phyloP scores from a whole-genome alignment of 92 coral and sea anemone genomes.

The Epizoanthus ramosus region DNA sequence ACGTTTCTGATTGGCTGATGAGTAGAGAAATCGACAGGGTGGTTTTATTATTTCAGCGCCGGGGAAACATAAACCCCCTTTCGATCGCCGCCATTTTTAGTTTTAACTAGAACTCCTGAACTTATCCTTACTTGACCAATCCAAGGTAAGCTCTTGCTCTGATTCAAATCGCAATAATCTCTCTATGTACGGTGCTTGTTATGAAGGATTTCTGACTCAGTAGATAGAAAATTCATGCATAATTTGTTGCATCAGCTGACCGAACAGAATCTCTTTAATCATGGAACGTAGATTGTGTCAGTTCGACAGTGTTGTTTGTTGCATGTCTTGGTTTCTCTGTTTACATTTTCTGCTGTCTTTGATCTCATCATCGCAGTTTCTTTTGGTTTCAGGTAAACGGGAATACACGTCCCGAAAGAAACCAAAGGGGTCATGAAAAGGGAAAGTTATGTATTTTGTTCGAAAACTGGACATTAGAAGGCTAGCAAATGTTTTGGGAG shows the following conservation, averaged over 20 bases:
- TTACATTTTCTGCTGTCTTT: constrained; percentile 1
- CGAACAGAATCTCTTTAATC: not conserved
- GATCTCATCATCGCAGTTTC: constrained; percentile 19
- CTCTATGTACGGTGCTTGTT: not conserved
- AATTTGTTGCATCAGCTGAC: constrained; percentile 10
- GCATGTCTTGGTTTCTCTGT: not conserved
- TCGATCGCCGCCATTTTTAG: constrained; percentile 34
- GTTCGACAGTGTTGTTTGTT: not conserved
- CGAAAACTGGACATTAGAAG: constrained; percentile 79
- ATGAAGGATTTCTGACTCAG: not conserved
- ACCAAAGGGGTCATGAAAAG: constrained; percentile 74
- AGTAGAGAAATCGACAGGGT: not conserved
- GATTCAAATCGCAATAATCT: not conserved
- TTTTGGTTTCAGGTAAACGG: constrained; percentile 47
- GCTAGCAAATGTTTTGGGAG: constrained; percentile 82
- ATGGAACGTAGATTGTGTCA: not conserved
- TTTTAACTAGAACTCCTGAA: constrained; percentile 8
- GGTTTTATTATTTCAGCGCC: constrained; percentile 18
- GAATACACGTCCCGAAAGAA: constrained; percentile 62
- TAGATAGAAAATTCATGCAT: not conserved
- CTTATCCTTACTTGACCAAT: constrained; percentile 48
- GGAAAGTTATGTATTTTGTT: constrained; percentile 74
- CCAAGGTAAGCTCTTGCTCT: constrained; percentile 10
- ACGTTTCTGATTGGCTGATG: constrained; percentile 25
- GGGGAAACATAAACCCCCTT: constrained; percentile 6